phyloP scores from a whole-genome alignment of 1,140 invertebrate species.

The Sminthurides bifidus region DNA sequence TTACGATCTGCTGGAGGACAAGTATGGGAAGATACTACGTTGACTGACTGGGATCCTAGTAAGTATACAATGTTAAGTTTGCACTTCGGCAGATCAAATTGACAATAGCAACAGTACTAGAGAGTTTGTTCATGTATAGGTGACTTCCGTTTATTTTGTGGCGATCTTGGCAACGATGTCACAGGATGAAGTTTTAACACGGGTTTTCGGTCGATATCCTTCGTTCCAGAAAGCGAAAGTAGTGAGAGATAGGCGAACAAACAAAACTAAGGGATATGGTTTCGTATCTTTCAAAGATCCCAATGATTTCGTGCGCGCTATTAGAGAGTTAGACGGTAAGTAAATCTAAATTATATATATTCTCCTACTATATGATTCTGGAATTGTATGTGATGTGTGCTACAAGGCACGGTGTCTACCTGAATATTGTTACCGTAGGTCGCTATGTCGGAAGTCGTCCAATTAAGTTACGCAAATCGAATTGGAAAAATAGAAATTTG shows the following conservation, averaged over 20 bases:
- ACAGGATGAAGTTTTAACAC: slow-evolving; percentile 87
- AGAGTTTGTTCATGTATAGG: slow-evolving; percentile 44
- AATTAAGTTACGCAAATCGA: slow-evolving; percentile 93
- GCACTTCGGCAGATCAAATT: neutral
- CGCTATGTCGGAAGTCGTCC: slow-evolving; percentile 94
- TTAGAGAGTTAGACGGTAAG: slow-evolving; percentile 94
- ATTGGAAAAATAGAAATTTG: slow-evolving; percentile 86
- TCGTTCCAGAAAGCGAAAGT: slow-evolving; percentile 93
- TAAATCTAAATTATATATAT: slow-evolving; percentile 14
- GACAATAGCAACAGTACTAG: slow-evolving; percentile 13
- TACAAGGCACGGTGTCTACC: neutral
- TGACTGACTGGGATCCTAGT: slow-evolving; percentile 84
- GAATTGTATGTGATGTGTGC: slow-evolving; percentile 7
- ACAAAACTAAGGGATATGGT: slow-evolving; percentile 97
- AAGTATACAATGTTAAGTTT: slow-evolving; percentile 18
- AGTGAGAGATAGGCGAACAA: slow-evolving; percentile 87
- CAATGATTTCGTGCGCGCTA: slow-evolving; percentile 92
- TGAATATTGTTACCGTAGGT: slow-evolving; percentile 48
- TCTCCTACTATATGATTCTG: slow-evolving; percentile 9
- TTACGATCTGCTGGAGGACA: slow-evolving; percentile 81
- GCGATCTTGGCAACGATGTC: slow-evolving; percentile 97
- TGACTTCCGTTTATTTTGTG: slow-evolving; percentile 97
- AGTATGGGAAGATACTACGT: slow-evolving; percentile 83
- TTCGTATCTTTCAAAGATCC: slow-evolving; percentile 98
- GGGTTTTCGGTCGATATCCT: slow-evolving; percentile 89